Evolutionary conservation across 2,113 vertebrate genomes (phyloP), one percentile per base, ranked within the genome.

Genomic region (Microcebus murinus): DNA sequence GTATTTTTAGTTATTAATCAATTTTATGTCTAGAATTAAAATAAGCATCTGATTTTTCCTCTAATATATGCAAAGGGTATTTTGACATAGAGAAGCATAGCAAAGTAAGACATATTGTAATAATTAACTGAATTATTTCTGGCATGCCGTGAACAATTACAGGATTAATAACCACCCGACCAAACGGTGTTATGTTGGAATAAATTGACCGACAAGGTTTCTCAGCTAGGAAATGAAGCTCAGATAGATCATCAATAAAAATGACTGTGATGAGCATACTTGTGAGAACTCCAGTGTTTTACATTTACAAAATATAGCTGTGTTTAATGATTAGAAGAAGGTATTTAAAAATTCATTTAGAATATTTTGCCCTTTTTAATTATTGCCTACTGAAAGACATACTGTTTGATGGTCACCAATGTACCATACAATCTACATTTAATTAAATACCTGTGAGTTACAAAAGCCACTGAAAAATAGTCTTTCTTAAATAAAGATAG

Each of bases 41-140:
- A 96, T 97, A 97, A 76, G 63, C 91, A 97, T 93, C 63, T 90
- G 34, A 98, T 94, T 94, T 97, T 98, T 95, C 67, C 92, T 97
- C 71, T 83, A 96, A 80, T 97, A 96, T 86, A 81, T 87, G 77
- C 74, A 98, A 96, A 98, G 96, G 94, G 18, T 76, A 76, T 98
- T 98, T 97, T 98, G 98, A 98, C 96, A 98, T 95, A 97, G 57
- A 98, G 94, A 97, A 97, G 93, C 96, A 97, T 65, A 87, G 98
- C 93, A 98, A 99, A 99, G 98, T 98, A 98, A 99, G 98, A 99
- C 98, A 98, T 98, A 98, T 98, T 98, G 96, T 98, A 98, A 99
- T 99, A 98, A 99, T 99, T 99, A 99, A 97, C 96, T 97, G 98
- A 98, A 99, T 99, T 98, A 98, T 98, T 99, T 95, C 98, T 99